A percentile compares a stretch with the other conserved stretches of the same genome.
Conservation (phyloP, 1,140 invertebrate species). For the Melanaphis sacchari region DNA sequence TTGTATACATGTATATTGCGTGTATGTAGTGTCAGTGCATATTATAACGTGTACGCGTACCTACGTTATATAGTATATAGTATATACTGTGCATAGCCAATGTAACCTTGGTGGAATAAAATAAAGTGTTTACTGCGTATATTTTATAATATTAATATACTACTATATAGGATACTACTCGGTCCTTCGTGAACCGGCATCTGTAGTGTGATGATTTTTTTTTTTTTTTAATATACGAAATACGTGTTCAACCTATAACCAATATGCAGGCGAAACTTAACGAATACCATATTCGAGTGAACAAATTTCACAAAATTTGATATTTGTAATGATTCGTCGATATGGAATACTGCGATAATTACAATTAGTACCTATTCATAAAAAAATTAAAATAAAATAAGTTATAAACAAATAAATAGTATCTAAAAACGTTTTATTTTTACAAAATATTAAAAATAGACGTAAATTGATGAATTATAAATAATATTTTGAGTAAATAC, state of each 20-base stretch:
- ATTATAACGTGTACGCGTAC: no score
- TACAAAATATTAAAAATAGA: no score
- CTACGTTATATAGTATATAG: no score
- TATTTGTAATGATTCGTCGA: neutral
- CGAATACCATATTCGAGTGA: neutral
- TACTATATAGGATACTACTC: neutral
- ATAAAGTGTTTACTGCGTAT: neutral
- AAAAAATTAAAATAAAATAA: no score
- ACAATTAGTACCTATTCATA: neutral
- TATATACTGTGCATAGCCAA: neutral
- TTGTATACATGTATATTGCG: neutral
- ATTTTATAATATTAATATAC: neutral
- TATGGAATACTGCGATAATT: neutral
- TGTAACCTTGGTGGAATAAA: conserved; percentile 16
- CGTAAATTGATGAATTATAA: no score
- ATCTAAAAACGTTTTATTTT: neutral
- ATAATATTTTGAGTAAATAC: no score
- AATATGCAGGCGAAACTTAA: neutral
- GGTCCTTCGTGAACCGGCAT: neutral
- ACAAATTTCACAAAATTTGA: neutral
- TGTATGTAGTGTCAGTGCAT: neutral
- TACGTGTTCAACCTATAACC: neutral
- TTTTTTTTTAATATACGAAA: neutral
- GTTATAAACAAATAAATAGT: neutral
- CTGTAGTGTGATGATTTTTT: no score